Percentiles rank a stretch among this genome's conserved stretches.
Evolutionary conservation across 2,888 invertebrate genomes (phyloP).

Genomic region (Ischnus inquisitorius): DNA sequence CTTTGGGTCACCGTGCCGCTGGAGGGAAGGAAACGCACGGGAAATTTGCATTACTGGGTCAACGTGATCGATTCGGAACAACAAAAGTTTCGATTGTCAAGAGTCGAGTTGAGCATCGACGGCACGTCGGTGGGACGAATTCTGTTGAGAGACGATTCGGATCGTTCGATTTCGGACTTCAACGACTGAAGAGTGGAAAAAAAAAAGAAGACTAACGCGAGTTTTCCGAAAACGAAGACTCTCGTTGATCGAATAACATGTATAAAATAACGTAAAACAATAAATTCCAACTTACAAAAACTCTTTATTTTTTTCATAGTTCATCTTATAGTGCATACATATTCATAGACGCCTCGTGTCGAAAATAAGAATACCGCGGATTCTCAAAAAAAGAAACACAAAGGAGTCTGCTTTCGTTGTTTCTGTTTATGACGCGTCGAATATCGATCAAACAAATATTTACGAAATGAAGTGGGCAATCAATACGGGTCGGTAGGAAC

Average conservation of each 20-base stretch:
- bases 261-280: neutral
- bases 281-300: neutral
- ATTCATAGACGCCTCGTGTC: too few relatives aligned
- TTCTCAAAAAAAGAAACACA: too few relatives aligned
- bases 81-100: constrained; percentile 64
- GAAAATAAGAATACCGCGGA: too few relatives aligned
- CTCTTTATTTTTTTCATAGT: neutral
- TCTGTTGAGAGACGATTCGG: constrained; percentile 68
- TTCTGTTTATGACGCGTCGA: too few relatives aligned
- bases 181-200: neutral
- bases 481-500: neutral
- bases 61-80: constrained; percentile 46
- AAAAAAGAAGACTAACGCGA: neutral
- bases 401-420: too few relatives aligned
- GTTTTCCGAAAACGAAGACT: neutral
- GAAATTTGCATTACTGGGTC: constrained; percentile 81
- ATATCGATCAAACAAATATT: too few relatives aligned
- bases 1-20: constrained; percentile 90
- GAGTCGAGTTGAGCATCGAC: constrained; percentile 73
- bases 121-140: constrained; percentile 69
- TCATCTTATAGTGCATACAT: too few relatives aligned
- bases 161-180: neutral
- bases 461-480: neutral
- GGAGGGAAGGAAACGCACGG: constrained; percentile 89
- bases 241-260: neutral